Conservation (phyloP, 2,888 invertebrate genomes). For the Tillus elongatus region DNA sequence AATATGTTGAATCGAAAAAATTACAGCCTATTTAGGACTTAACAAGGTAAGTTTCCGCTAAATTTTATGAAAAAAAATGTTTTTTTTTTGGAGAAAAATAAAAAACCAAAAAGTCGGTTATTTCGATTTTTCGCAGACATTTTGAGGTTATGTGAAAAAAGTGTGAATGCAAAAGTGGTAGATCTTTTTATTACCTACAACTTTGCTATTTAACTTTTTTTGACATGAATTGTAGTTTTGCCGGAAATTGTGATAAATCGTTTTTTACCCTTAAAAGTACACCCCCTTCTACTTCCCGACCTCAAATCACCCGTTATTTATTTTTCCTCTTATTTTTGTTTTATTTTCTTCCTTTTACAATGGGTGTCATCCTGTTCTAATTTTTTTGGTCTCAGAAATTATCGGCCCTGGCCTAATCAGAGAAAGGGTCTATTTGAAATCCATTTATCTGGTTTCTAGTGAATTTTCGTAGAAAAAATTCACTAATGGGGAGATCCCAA, state of each 20-base stretch:
- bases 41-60: conserved; percentile 5
- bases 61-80: conserved; percentile 5
- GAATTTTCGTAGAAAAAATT: too few relatives aligned
- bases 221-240: conserved; percentile 1
- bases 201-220: conserved; percentile 12
- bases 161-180: conserved; percentile 15
- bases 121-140: conserved; percentile 18
- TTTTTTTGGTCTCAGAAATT: too few relatives aligned
- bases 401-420: too few relatives aligned
- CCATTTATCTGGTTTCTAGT: too few relatives aligned
- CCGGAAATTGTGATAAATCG: conserved; percentile 3
- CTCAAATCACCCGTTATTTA: conserved; percentile 2
- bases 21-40: too few relatives aligned
- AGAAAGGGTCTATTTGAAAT: too few relatives aligned
- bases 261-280: conserved; percentile 3
- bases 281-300: conserved; percentile 4
- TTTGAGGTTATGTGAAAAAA: conserved; percentile 16
- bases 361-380: too few relatives aligned
- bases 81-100: conserved; percentile 10
- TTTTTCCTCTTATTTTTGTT: conserved; percentile 1
- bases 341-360: conserved; percentile 1
- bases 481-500: too few relatives aligned
- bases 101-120: conserved; percentile 14
- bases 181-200: conserved; percentile 15
- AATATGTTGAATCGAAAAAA: conserved; percentile 1